Percentiles rank a stretch among this genome's conserved stretches.
phyloP scores from a whole-genome alignment of 1,140 invertebrate species.

The Macrobrachium nipponense region DNA sequence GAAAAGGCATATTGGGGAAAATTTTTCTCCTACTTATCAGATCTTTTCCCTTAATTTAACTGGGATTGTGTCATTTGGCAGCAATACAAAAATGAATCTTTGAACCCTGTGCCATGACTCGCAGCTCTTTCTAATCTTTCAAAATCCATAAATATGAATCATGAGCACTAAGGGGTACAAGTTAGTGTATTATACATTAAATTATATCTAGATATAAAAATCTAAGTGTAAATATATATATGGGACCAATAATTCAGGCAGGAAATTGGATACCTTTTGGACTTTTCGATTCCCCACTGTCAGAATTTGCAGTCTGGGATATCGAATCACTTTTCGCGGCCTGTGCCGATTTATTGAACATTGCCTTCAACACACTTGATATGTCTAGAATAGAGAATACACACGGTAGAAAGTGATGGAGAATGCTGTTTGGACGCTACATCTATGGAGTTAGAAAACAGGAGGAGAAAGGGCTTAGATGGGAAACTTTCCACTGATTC shows the following conservation, averaged over 20 bases:
- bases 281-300: constrained; percentile 62
- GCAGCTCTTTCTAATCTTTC: constrained; percentile 40
- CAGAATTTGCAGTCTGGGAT: constrained; percentile 61
- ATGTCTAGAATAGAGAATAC: constrained; percentile 63
- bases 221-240: constrained; percentile 49
- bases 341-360: constrained; percentile 63
- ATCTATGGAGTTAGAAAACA: constrained; percentile 36
- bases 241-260: constrained; percentile 55
- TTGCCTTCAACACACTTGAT: constrained; percentile 62
- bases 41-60: constrained; percentile 9
- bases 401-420: constrained; percentile 45
- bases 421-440: constrained; percentile 37
- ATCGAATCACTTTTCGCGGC: constrained; percentile 62
- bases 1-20: constrained; percentile 33
- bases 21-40: constrained; percentile 35
- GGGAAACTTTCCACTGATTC: constrained; percentile 36
- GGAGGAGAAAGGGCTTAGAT: constrained; percentile 27
- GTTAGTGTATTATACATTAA: constrained; percentile 59
- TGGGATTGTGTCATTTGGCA: constrained; percentile 14
- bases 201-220: constrained; percentile 51
- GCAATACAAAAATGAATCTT: constrained; percentile 2
- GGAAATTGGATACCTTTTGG: constrained; percentile 60
- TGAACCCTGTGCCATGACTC: constrained; percentile 46
- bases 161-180: constrained; percentile 55
- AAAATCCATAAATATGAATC: constrained; percentile 52